Conservation (phyloP, 2,888 invertebrate species). For the Pandemis corylana region DNA sequence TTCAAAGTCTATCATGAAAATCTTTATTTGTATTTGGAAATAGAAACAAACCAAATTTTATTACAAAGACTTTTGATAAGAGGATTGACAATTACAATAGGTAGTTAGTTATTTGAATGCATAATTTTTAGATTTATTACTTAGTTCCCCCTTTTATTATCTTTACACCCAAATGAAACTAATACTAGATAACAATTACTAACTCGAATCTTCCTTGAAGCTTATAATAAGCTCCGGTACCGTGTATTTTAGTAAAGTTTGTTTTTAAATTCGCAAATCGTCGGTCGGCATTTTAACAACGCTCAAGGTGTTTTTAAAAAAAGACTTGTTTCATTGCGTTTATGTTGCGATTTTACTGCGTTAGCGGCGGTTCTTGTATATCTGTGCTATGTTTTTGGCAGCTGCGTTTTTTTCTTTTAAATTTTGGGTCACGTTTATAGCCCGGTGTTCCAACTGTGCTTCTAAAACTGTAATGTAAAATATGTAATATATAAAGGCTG, state of each 20-base stretch:
- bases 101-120: no score
- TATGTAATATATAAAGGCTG: no score
- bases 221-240: constrained; percentile 49
- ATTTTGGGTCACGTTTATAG: background rate
- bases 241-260: constrained; percentile 62
- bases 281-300: constrained; percentile 48
- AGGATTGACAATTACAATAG: no score
- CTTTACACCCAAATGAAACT: background rate
- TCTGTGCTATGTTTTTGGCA: constrained; percentile 17
- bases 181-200: background rate
- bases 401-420: constrained; percentile 4
- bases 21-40: background rate
- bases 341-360: constrained; percentile 24
- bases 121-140: background rate
- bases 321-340: constrained; percentile 27
- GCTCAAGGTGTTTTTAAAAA: constrained; percentile 41
- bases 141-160: background rate
- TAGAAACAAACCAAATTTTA: no score
- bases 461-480: no score
- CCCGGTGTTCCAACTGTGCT: background rate
- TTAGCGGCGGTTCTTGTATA: constrained; percentile 10
- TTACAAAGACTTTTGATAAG: no score
- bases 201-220: constrained; percentile 45
- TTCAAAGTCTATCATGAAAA: no score
- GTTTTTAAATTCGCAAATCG: constrained; percentile 54